Percentiles rank a stretch among this genome's conserved stretches.
Conservation (phyloP, 2,888 invertebrate genomes). For the Ectemnius continuus region DNA sequence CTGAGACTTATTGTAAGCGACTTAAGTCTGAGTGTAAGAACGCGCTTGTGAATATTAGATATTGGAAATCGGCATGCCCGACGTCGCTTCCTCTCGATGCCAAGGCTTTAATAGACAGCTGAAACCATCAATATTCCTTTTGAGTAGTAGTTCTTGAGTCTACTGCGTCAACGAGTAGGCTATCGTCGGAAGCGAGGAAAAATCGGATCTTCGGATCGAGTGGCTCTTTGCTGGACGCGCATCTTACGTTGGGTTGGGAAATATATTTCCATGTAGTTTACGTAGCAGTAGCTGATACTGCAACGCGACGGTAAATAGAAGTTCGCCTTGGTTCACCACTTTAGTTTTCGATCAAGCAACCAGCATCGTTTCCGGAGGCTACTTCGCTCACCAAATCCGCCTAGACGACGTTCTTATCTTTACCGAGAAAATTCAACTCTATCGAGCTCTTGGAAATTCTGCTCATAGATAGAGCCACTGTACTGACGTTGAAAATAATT, state of each 20-base stretch:
- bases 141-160: neutral
- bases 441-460: too few species aligned
- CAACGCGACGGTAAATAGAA: constrained; percentile 13
- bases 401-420: too few species aligned
- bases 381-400: too few species aligned
- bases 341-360: constrained; percentile 38
- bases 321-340: constrained; percentile 30
- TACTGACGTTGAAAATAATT: too few species aligned
- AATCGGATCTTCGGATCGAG: neutral
- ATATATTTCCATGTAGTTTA: constrained; percentile 51
- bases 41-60: too few species aligned
- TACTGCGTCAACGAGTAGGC: neutral
- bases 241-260: constrained; percentile 10
- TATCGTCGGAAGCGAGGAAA: neutral
- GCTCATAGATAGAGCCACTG: too few species aligned
- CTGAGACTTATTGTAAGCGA: too few species aligned
- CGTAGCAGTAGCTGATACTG: constrained; percentile 28
- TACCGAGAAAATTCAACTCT: too few species aligned
- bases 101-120: neutral
- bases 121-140: neutral
- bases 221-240: constrained; percentile 11
- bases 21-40: too few species aligned
- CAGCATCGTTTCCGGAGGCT: too few species aligned
- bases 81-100: neutral
- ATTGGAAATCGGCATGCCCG: too few species aligned